Percentiles rank a stretch among this genome's conserved stretches.
Conservation (phyloP, 2,113 vertebrate genomes). For the Macheiramphus alcinus region DNA sequence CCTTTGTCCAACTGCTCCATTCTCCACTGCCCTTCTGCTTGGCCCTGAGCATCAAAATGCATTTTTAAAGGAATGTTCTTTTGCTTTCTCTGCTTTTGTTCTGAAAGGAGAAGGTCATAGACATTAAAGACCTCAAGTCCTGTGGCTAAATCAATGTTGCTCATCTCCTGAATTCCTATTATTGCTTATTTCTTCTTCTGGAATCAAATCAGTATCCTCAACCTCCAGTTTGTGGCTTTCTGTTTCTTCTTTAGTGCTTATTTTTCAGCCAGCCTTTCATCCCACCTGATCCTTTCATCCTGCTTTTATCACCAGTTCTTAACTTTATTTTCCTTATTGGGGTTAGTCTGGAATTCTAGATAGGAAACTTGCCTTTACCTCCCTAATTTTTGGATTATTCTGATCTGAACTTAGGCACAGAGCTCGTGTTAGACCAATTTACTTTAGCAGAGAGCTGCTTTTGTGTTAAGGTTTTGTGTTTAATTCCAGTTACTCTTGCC, state of each 20-base stretch:
- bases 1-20: neutral
- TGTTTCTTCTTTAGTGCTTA: neutral
- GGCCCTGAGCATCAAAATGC: neutral
- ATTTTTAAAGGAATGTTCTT: neutral
- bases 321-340: neutral
- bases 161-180: neutral
- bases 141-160: neutral
- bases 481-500: neutral
- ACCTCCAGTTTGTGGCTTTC: neutral
- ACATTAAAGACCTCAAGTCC: neutral
- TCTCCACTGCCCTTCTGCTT: neutral
- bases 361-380: neutral
- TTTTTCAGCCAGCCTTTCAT: neutral
- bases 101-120: neutral
- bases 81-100: neutral
- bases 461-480: neutral
- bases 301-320: neutral
- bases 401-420: neutral
- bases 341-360: neutral
- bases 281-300: neutral
- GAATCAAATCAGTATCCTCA: neutral
- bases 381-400: neutral
- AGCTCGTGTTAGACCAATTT: neutral
- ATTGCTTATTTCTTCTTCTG: slow-evolving; percentile 1
- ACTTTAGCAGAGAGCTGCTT: neutral